Conservation (phyloP, 2,797 vertebrate species). For the Adelosebastes latens region DNA sequence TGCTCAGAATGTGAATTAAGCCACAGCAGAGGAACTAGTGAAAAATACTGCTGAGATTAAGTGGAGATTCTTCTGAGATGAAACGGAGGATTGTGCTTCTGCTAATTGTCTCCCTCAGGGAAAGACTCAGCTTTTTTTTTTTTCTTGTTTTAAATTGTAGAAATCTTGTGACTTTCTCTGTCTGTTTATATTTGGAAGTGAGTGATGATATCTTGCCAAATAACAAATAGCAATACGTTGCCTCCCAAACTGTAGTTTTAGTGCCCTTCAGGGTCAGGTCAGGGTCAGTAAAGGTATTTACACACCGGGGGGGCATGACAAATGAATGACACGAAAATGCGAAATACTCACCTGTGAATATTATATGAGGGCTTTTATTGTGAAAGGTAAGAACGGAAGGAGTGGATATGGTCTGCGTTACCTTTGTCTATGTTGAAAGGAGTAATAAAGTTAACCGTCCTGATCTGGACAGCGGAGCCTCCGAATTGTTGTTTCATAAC, state of each 20-base stretch:
- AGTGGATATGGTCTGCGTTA: no score
- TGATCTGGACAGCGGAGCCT: no score
- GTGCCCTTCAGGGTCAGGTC: no score
- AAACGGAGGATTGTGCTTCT: slow-evolving; percentile 61
- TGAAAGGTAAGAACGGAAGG: no score
- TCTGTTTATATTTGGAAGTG: slow-evolving; percentile 39
- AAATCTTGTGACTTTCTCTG: slow-evolving; percentile 28
- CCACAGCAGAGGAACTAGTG: slow-evolving; percentile 17
- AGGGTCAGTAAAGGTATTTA: no score
- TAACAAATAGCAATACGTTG: background rate
- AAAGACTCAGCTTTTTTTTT: slow-evolving; percentile 42
- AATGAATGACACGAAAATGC: no score
- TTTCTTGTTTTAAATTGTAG: slow-evolving; percentile 17
- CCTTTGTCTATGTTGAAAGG: no score
- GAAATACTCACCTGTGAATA: no score
- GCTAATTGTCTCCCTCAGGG: slow-evolving; percentile 78
- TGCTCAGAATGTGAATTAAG: slow-evolving; percentile 72
- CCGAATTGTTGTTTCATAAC: no score
- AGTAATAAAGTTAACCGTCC: no score
- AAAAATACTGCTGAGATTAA: slow-evolving; percentile 67
- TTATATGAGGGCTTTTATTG: no score
- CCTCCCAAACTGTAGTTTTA: background rate
- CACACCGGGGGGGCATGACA: no score
- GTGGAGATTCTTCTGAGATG: slow-evolving; percentile 64
- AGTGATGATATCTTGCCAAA: slow-evolving; percentile 16